A percentile compares a stretch with the other conserved stretches of the same genome.
These are phyloP conservation scores for Luscinia luscinia DNA, from an alignment of 2,797 vertebrate species.

Conservation along the genomic window DNA sequence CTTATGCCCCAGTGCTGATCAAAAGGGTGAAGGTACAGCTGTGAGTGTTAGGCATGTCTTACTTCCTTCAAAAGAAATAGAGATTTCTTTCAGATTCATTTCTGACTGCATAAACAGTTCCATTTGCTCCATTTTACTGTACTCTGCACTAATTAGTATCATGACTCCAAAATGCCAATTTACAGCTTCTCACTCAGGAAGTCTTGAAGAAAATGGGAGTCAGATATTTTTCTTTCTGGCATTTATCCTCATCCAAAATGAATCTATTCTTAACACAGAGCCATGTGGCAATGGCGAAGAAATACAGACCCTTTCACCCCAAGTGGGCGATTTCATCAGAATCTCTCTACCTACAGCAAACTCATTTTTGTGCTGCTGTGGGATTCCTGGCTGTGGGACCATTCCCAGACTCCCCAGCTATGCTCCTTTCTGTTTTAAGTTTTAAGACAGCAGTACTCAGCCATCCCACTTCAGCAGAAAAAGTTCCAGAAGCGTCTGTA, in stretches of 20 bases:
- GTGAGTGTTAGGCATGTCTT: neutral
- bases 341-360: neutral
- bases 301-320: neutral
- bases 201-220: neutral
- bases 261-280: constrained; percentile 17
- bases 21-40: neutral
- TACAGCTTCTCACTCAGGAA: neutral
- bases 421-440: neutral
- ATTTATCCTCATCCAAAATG: neutral
- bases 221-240: constrained; percentile 4
- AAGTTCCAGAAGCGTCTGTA: constrained; percentile 7
- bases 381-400: neutral
- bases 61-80: neutral
- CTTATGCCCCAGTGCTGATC: neutral
- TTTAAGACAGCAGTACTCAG: neutral
- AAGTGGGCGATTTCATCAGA: neutral
- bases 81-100: neutral
- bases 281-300: neutral
- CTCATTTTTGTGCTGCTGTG: neutral
- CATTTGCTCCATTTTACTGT: neutral
- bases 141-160: neutral
- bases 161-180: neutral
- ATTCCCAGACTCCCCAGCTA: neutral
- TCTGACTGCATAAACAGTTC: neutral
- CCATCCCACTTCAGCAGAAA: neutral